Evolutionary conservation across 2,113 vertebrate species (phyloP), one percentile per base, ranked within the genome.

Genomic region (Leptobrachium leishanense): DNA sequence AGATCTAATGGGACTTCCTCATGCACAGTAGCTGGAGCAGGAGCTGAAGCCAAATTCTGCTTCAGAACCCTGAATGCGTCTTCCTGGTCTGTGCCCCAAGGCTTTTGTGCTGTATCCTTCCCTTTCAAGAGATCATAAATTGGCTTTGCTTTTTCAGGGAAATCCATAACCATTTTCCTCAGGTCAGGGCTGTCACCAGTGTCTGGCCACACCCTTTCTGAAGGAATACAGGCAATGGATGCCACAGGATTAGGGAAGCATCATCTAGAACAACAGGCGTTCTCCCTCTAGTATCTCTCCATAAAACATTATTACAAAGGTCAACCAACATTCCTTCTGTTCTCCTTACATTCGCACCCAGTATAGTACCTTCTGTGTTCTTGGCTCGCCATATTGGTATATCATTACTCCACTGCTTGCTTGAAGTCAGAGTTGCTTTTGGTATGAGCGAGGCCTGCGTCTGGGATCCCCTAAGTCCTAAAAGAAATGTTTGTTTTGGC

Each of bases 281-380:
- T n/a, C 57, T 62, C 57, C 57, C 57, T 5, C 57, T 62, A 5
- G 57, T 65, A 65, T 65, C 63, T 65, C 63, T 65, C 63, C 63
- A 65, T 20, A 65, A 40, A 20, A 65, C 63, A 4, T 65, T 65
- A 40, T 65, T 65, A 39, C 63, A 65, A 20, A 65, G 31, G 31
- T 65, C 55, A 4, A 57, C 55, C 55, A 3, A 12, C 63, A 40
- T 65, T 65, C 63, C 63, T 65, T 31, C 63, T 65, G 63, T 39
- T 65, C 63, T 65, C 63, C 3, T 65, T 40, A 65, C 63, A 31
- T 65, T 20, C 39, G 63, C 63, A 40, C 63, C 63, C n/a, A 2
- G 63, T 2, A 65, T 65, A 65, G 63, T 65, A 13, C 20, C 20
- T 40, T 65, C 20, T 4, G 63, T 65, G 31, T 65, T 65, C 39